Percentiles rank a stretch among this genome's conserved stretches.
Conservation (phyloP, 2,888 invertebrate genomes). For the Agriopis leucophaearia region DNA sequence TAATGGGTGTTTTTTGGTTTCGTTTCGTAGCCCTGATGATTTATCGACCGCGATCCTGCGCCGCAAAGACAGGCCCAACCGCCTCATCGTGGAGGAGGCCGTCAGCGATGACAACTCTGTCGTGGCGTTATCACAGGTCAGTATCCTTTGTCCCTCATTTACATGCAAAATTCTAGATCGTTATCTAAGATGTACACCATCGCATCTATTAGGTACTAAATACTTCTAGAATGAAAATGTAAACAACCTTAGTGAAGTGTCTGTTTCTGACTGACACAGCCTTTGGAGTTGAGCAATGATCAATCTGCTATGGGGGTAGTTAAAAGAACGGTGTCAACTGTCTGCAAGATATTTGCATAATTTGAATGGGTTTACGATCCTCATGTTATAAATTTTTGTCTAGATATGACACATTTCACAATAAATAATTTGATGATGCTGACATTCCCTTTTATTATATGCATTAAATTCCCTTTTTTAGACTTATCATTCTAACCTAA, state of each 20-base stretch:
- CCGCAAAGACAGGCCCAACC: constrained; percentile 98
- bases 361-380: neutral
- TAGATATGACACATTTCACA: neutral
- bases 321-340: neutral
- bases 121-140: constrained; percentile 97
- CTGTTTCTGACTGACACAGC: neutral
- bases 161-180: neutral
- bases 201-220: constrained; percentile 1
- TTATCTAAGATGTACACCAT: constrained; percentile 22
- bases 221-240: neutral
- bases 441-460: neutral
- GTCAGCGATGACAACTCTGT: constrained; percentile 99
- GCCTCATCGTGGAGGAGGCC: constrained; percentile 99
- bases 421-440: neutral
- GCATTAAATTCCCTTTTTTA: constrained; percentile 9
- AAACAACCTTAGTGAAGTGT: neutral
- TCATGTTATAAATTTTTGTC: neutral
- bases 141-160: constrained; percentile 51
- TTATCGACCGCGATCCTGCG: constrained; percentile 99
- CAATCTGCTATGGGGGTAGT: neutral
- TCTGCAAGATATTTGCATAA: neutral
- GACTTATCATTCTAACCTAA: constrained; percentile 54
- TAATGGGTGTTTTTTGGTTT: constrained; percentile 49
- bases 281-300: neutral
- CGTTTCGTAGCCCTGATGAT: constrained; percentile 90